These are phyloP conservation scores for Chalcis sispes DNA, from an alignment of 2,888 invertebrate genomes.

Conservation along the genomic window DNA sequence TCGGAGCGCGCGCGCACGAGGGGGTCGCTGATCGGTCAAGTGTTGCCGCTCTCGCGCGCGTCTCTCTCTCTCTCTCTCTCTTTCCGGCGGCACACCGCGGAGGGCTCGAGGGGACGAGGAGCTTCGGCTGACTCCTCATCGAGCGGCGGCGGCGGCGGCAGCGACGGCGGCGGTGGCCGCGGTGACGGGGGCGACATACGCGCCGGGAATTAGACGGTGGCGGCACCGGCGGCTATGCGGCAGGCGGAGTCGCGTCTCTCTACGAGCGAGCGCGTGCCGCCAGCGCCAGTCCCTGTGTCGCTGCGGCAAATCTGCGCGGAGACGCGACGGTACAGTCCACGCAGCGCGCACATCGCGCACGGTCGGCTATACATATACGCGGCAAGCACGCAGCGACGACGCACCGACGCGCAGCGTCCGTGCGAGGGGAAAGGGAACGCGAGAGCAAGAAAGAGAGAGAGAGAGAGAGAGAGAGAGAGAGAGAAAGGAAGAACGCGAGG, in stretches of 20 bases:
- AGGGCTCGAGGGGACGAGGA: background rate
- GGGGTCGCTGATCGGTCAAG: slow-evolving; percentile 53
- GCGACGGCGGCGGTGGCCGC: slow-evolving; percentile 15
- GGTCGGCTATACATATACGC: too few species aligned
- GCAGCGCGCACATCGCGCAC: too few species aligned
- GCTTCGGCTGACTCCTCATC: background rate
- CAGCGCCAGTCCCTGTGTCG: slow-evolving; percentile 34
- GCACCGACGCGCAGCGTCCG: background rate
- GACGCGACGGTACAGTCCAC: too few species aligned
- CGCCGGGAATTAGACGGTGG: slow-evolving; percentile 57
- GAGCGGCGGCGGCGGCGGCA: background rate
- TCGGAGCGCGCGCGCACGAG: slow-evolving; percentile 31
- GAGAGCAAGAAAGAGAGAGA: background rate
- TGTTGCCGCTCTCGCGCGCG: slow-evolving; percentile 11
- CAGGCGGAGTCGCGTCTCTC: too few species aligned
- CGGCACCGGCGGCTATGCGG: slow-evolving; percentile 70
- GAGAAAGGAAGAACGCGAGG: too few species aligned
- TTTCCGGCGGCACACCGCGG: too few species aligned
- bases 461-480: too few species aligned
- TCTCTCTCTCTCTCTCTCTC: too few species aligned
- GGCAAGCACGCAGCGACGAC: background rate
- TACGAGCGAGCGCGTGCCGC: background rate
- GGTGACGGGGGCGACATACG: background rate
- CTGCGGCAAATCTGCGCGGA: slow-evolving; percentile 67
- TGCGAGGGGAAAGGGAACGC: background rate